Evolutionary conservation across 2,113 vertebrate genomes (phyloP), one percentile per base, ranked within the genome.

Genomic region (Planiliza haematocheilus): DNA sequence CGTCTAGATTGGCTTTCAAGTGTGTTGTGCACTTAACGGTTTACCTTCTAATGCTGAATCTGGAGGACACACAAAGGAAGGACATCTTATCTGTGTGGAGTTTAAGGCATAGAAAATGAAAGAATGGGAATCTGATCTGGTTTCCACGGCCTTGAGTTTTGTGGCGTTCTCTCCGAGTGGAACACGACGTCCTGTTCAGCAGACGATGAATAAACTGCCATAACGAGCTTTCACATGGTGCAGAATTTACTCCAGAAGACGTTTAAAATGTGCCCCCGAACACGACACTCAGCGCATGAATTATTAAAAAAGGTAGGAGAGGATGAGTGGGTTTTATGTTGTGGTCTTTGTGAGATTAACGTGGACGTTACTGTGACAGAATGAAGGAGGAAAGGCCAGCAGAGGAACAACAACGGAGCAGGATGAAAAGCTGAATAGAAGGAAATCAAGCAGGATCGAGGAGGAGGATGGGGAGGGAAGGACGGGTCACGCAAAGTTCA

Each of bases 401-500:
- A 5, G 24, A 30, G 24, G 50, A 10, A 34, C 69, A 59, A 69
- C 46, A 37, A 21, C 36, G 50, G 37, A 55, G 76, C 42, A 65
- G 73, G 60, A 76, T 67, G 70, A 70, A 38, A 66, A 52, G 65
- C 20, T 82, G 80, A 82, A 68, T 65, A 10, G 66, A 49, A 67
- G 86, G 83, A 89, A 86, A 85, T 75, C 53, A 82, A 72, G 55
- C 77, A 59, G 59, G 58, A 61, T 30, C 21, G 42, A 73, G 66
- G 82, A 71, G 71, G 61, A 24, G 69, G 83, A 75, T 24, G 0
- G 67, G 56, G 61, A 66, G 37, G 45, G 62, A 78, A 63, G 43
- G 66, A 38, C 53, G 73, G 88, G 86, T 90, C 81, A 69, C 46
- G 2, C 18, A 52, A 30, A 90, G 90, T 91, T 90, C 87, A 84